Evolutionary conservation across 2,797 vertebrate genomes (phyloP).

Genomic region (Nasua narica): DNA sequence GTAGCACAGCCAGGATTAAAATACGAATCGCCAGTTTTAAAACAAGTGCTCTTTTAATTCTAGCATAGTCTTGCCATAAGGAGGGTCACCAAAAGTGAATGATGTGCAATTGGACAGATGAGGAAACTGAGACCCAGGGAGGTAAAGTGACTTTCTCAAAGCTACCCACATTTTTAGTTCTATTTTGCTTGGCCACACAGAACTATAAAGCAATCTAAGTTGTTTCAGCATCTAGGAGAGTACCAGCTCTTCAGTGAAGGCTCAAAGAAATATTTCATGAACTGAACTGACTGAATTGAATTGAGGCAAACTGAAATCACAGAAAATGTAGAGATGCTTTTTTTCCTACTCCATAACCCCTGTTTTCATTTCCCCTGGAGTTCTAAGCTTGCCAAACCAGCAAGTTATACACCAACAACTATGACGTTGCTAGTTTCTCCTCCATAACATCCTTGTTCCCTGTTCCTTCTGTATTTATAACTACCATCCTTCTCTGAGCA

Average conservation of each 20-base stretch:
- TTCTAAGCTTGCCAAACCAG: constrained; percentile 17
- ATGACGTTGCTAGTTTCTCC: background rate
- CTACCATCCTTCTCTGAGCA: background rate
- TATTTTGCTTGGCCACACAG: background rate
- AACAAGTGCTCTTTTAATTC: background rate
- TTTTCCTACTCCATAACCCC: background rate
- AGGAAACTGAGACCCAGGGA: background rate
- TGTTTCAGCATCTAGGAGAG: background rate
- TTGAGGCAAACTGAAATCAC: background rate
- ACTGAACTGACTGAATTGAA: background rate
- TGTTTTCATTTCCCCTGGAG: background rate
- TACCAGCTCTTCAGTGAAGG: background rate
- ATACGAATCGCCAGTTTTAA: background rate
- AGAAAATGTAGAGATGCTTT: background rate
- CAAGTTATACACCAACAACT: background rate
- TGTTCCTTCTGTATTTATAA: background rate
- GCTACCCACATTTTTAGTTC: background rate
- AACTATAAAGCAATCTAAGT: background rate
- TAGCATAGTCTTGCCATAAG: background rate
- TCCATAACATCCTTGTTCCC: background rate
- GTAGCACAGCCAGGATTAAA: background rate
- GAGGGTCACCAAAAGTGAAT: background rate
- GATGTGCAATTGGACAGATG: background rate
- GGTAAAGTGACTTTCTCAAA: constrained; percentile 7
- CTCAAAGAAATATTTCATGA: background rate